These are phyloP conservation scores for Dermochelys coriacea DNA, from an alignment of 2,797 vertebrate genomes.

Conservation along the genomic window DNA sequence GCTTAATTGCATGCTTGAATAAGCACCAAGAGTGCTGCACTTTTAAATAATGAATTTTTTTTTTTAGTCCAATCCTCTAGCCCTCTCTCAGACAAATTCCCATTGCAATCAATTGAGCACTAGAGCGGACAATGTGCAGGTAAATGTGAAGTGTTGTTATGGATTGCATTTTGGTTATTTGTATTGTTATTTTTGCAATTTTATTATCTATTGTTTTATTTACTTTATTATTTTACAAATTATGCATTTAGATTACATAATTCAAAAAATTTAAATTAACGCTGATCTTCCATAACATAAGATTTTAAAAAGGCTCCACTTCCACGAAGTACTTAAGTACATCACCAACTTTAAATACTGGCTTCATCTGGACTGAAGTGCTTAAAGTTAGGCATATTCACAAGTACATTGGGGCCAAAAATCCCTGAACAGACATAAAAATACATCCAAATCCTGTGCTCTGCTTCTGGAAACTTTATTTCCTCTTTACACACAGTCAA, in stretches of 20 bases:
- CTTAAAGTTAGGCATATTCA: neutral
- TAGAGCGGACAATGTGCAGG: accelerated
- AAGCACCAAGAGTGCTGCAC: accelerated
- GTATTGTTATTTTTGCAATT: neutral
- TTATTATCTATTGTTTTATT: accelerated
- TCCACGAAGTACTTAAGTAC: neutral
- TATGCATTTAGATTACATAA: neutral
- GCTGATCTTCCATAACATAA: conserved; percentile 16
- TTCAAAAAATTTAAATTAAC: neutral
- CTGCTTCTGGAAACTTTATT: conserved; percentile 73
- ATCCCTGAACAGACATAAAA: conserved; percentile 49
- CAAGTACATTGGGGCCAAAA: conserved; percentile 45
- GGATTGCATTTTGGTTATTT: neutral
- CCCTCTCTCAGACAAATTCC: neutral
- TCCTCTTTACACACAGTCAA: conserved; percentile 76
- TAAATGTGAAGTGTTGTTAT: neutral
- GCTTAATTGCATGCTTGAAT: neutral
- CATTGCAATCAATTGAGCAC: neutral
- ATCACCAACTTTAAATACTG: neutral
- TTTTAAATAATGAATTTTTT: neutral
- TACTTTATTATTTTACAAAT: neutral
- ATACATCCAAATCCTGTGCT: conserved; percentile 59
- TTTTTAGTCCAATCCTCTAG: accelerated
- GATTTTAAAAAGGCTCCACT: neutral
- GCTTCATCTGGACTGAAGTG: neutral